A percentile compares a stretch with the other conserved stretches of the same genome.
phyloP scores from a whole-genome alignment of 2,888 invertebrate species.

The Hydroisotoma schaefferi region DNA sequence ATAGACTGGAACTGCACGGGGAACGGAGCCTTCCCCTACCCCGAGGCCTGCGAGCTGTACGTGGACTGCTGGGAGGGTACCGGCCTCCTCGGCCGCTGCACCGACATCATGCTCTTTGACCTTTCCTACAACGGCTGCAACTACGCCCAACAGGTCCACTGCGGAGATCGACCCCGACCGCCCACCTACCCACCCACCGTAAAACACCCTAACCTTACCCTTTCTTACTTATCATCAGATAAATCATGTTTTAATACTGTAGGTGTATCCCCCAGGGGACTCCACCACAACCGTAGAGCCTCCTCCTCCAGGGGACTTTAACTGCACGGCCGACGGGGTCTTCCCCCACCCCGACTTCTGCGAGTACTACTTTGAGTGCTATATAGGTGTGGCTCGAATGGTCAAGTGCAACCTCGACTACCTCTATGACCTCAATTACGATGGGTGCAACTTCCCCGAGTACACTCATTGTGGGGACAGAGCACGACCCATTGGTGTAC shows the following conservation, averaged over 20 bases:
- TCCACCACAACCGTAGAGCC: background rate
- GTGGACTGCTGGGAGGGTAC: slow-evolving; percentile 27
- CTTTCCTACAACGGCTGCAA: slow-evolving; percentile 33
- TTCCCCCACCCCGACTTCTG: slow-evolving; percentile 9
- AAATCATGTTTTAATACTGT: slow-evolving; percentile 27
- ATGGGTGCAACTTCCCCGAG: slow-evolving; percentile 33
- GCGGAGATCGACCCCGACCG: slow-evolving; percentile 25
- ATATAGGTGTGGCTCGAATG: slow-evolving; percentile 11
- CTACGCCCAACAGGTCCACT: slow-evolving; percentile 27
- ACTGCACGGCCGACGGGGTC: background rate
- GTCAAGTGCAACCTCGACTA: slow-evolving; percentile 17
- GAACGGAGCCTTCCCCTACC: slow-evolving; percentile 35
- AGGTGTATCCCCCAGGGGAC: slow-evolving; percentile 15
- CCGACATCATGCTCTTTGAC: slow-evolving; percentile 32
- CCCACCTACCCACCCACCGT: slow-evolving; percentile 17
- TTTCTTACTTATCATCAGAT: slow-evolving; percentile 17
- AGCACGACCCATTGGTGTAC: slow-evolving; percentile 15
- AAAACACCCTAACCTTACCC: slow-evolving; percentile 18
- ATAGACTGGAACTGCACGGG: slow-evolving; percentile 24
- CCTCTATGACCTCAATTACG: slow-evolving; percentile 23
- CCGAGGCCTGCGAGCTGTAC: slow-evolving; percentile 22
- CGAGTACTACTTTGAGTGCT: slow-evolving; percentile 31
- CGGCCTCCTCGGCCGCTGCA: slow-evolving; percentile 28
- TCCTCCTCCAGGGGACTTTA: background rate
- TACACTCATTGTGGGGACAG: slow-evolving; percentile 22